These are phyloP conservation scores for Trichomycterus rosablanca DNA, from an alignment of 2,113 vertebrate genomes.

Conservation along the genomic window DNA sequence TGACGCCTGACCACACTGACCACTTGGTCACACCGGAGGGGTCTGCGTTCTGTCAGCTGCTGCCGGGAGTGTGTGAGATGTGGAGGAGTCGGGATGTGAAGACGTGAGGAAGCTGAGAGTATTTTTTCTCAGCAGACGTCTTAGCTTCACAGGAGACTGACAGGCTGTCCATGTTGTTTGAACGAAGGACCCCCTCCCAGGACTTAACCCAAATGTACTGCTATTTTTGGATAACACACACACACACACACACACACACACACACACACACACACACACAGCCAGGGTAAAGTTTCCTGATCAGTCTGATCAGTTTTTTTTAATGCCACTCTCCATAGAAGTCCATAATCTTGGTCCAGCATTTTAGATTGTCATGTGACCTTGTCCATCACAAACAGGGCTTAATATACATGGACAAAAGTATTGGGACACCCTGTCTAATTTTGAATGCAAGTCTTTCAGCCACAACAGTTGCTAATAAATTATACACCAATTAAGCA, in stretches of 20 bases:
- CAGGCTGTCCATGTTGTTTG: conserved; percentile 43
- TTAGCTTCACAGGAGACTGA: conserved; percentile 36
- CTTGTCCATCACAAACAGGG: no score
- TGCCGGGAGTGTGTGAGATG: conserved; percentile 12
- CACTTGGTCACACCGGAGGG: no score
- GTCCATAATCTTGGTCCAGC: no score
- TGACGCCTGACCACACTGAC: no score
- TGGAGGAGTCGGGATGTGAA: conserved; percentile 9
- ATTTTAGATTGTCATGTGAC: no score
- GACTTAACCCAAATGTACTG: conserved; percentile 50
- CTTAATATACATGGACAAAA: no score
- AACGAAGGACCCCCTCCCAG: conserved; percentile 40
- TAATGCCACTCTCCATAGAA: no score
- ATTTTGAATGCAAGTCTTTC: no score
- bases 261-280: conserved; percentile 7
- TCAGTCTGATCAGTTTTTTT: no score
- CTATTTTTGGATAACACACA: conserved; percentile 40
- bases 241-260: conserved; percentile 12
- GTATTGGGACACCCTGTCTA: no score
- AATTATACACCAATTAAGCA: no score
- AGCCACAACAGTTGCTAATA: no score
- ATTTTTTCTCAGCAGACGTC: conserved; percentile 21
- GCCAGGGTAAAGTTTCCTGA: not conserved
- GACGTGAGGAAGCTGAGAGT: not conserved
- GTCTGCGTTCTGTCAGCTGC: not conserved